Evolutionary conservation across 2,888 invertebrate species (phyloP), one percentile per base, ranked within the genome.

Genomic region (Ferrisia virgata): DNA sequence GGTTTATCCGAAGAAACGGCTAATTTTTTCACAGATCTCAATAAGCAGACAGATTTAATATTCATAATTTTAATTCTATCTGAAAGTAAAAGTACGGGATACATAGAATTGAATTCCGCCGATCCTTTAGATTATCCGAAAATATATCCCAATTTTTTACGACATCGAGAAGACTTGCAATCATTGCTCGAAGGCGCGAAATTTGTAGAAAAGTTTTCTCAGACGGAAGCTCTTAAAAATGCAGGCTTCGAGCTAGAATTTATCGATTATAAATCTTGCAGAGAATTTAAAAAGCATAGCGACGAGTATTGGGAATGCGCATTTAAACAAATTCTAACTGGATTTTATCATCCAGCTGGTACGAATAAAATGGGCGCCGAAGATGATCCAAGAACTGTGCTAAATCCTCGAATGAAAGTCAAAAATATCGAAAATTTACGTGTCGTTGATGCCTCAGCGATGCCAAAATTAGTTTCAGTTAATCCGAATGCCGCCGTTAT

Each of bases 371-470:
- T 89, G 88, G 88, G 88, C 0, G 86, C 86, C 8, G 85, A 85
- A 4, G 85, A 85, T 5, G 88, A 88, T 84, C 86, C 86, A 1
- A 86, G 84, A 5, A 86, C 88, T 0, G 88, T 88, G 13, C 88
- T 88, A 0, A 88, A 88, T 85, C 86, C 87, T 5, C 86, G 88
- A 58, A 86, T 89, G 40, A 85, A 87, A 80, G 88, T 88, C 2
- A 86, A 87, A 79, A 89, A 89, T 5, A 86, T 89, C 0, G 85
- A 86, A 11, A 87, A 88, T 33, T 86, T 89, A 8, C 85, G 89
- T 39, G 89, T 89, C n/a, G 87, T 88, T 9, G 89, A 89, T 85
- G 89, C 88, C 2, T 89, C 89, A 33, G 87, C 89, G 43, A 89
- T 89, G 87, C 89, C 89, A 0, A 86, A 86, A 39, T 86, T 89